Conservation (phyloP, 2,888 invertebrate genomes). For the Megalurothrips usitatus region DNA sequence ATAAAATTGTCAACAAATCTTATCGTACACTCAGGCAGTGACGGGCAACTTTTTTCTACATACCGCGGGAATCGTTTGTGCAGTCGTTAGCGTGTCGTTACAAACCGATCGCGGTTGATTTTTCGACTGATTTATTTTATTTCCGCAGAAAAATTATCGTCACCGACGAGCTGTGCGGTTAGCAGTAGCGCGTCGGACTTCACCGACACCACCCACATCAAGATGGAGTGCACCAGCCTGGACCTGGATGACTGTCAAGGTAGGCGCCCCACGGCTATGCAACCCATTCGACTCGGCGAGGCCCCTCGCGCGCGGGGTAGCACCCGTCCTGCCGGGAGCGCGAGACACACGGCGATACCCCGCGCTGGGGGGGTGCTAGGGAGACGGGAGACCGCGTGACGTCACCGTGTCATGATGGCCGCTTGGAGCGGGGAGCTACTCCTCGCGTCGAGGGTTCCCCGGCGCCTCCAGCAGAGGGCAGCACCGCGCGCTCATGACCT, state of each 20-base stretch:
- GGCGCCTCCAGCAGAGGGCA: neutral
- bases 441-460: conserved; percentile 19
- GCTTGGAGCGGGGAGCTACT: neutral
- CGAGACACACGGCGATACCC: neutral
- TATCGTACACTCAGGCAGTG: no score
- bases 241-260: conserved; percentile 13
- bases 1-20: no score
- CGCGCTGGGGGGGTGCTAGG: neutral
- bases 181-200: conserved; percentile 9
- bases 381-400: no score
- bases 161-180: neutral
- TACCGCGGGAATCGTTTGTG: no score
- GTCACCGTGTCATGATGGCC: no score
- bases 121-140: no score
- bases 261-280: neutral
- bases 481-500: conserved; percentile 31
- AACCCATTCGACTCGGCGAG: neutral
- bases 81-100: no score
- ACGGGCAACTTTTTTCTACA: no score
- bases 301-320: neutral
- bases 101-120: no score
- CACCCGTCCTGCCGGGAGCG: neutral
- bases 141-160: conserved; percentile 2
- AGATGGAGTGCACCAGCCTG: conserved; percentile 11
- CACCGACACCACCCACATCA: conserved; percentile 5